Evolutionary conservation across 2,113 vertebrate genomes (phyloP).

Genomic region (Pogona vitticeps): DNA sequence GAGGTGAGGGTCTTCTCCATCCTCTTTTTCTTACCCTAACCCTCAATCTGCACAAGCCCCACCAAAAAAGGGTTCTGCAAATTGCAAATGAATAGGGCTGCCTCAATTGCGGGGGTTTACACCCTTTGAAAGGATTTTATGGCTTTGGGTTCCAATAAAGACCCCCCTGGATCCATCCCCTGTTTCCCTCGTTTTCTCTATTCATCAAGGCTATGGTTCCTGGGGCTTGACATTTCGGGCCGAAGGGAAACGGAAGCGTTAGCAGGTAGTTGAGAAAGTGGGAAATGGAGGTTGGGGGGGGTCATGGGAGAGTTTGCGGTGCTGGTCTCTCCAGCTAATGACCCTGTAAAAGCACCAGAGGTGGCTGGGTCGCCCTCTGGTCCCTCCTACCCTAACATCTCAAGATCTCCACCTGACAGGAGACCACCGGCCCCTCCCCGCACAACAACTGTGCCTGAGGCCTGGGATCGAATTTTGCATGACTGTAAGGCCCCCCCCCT

Average conservation of each 20-base stretch:
- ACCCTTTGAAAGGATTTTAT: conserved; percentile 20
- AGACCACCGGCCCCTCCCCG: not conserved
- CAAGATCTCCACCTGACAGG: not conserved
- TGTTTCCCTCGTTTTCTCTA: not conserved
- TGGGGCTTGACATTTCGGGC: not conserved
- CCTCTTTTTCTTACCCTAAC: not conserved
- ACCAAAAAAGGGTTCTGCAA: not conserved
- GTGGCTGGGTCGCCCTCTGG: not conserved
- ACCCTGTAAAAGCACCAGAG: not conserved
- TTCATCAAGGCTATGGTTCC: not conserved
- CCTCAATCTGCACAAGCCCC: not conserved
- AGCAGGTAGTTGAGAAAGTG: conserved; percentile 30
- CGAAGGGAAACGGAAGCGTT: conserved; percentile 15
- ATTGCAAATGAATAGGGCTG: not conserved
- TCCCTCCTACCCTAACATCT: not conserved
- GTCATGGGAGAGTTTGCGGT: not conserved
- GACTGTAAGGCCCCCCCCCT: not conserved
- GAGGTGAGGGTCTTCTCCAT: not conserved
- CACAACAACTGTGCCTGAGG: not conserved
- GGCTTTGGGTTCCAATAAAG: not conserved
- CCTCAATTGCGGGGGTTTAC: not conserved
- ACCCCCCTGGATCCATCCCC: not conserved
- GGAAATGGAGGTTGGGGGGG: conserved; percentile 1
- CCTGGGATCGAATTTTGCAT: not conserved
- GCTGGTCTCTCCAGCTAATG: not conserved